A percentile compares a stretch with the other conserved stretches of the same genome.
Conservation (phyloP, 2,113 vertebrate genomes). For the Perca flavescens region DNA sequence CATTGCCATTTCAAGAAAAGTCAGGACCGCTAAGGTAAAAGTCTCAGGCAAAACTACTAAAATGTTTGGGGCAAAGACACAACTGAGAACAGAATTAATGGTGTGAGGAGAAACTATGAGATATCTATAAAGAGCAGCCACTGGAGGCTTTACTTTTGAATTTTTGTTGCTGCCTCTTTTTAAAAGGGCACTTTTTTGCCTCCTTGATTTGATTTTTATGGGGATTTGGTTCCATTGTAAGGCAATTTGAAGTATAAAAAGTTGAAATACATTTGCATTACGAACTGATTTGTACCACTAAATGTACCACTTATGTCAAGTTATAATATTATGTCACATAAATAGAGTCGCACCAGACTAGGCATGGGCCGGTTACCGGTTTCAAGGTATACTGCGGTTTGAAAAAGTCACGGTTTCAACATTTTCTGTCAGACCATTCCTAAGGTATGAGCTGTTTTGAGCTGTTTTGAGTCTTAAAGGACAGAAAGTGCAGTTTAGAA, state of each 20-base stretch:
- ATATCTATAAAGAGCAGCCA: constrained; percentile 3
- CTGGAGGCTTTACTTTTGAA: neutral
- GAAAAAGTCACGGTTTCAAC: no score
- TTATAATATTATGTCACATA: neutral
- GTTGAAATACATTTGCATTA: neutral
- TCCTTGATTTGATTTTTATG: neutral
- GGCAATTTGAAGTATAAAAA: neutral
- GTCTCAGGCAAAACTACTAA: constrained; percentile 2
- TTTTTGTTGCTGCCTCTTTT: neutral
- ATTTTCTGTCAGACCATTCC: no score
- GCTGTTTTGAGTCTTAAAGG: no score
- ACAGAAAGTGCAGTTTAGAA: no score
- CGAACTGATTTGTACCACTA: neutral
- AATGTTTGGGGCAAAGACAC: constrained; percentile 8
- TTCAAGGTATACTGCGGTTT: no score
- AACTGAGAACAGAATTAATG: constrained; percentile 9
- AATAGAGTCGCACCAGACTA: neutral
- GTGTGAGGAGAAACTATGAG: constrained; percentile 5
- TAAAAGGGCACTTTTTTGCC: neutral
- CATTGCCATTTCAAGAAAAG: neutral
- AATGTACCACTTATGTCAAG: neutral
- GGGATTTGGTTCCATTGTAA: neutral
- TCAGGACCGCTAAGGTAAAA: neutral
- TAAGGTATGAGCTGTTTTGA: no score
- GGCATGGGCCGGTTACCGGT: no score